phyloP scores from a whole-genome alignment of 2,888 invertebrate species.

The Melinaea menophilus region DNA sequence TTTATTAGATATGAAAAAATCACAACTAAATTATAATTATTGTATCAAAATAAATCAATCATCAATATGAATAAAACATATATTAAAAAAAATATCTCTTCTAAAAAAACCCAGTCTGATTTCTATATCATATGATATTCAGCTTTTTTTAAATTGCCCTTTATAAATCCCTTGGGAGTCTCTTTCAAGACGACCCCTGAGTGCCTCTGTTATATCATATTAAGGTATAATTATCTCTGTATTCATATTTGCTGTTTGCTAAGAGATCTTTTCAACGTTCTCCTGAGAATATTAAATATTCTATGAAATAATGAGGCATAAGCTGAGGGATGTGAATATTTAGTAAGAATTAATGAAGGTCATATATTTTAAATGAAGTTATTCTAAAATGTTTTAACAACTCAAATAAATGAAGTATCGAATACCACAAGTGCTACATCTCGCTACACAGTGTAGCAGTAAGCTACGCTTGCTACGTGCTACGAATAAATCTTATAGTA shows the following conservation, averaged over 20 bases:
- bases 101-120: too few species aligned
- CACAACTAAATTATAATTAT: too few species aligned
- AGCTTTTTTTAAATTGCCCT: conserved; percentile 25
- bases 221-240: conserved; percentile 55
- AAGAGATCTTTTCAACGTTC: conserved; percentile 43
- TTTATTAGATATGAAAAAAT: too few species aligned
- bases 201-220: conserved; percentile 48
- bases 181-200: conserved; percentile 39
- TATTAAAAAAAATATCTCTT: too few species aligned
- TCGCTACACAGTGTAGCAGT: background rate
- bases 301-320: too few species aligned
- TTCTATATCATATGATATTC: conserved; percentile 11
- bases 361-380: too few species aligned
- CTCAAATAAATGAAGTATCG: background rate
- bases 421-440: conserved; percentile 2
- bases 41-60: too few species aligned
- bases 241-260: conserved; percentile 50
- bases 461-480: conserved; percentile 4
- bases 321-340: too few species aligned
- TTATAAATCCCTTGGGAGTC: conserved; percentile 27
- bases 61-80: too few species aligned
- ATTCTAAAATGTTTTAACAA: too few species aligned
- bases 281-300: conserved; percentile 20
- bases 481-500: background rate
- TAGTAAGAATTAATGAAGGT: too few species aligned